Conservation (phyloP, 1,140 invertebrate genomes). For the Pogonus chalceus region DNA sequence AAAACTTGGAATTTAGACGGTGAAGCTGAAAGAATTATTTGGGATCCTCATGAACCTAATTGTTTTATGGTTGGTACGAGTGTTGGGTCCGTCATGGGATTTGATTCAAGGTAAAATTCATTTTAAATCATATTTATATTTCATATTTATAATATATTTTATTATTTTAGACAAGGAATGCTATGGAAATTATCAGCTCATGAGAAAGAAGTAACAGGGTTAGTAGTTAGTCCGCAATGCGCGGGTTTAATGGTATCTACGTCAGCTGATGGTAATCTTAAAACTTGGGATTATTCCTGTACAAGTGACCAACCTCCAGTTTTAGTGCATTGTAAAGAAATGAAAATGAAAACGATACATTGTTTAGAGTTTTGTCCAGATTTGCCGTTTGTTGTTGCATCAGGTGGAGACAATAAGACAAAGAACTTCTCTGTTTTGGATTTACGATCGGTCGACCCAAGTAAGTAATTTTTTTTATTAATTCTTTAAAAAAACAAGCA, state of each 20-base stretch:
- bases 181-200: slow-evolving; percentile 74
- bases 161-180: slow-evolving; percentile 35
- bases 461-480: slow-evolving; percentile 34
- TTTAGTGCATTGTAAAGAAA: slow-evolving; percentile 41
- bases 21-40: slow-evolving; percentile 82
- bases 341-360: slow-evolving; percentile 59
- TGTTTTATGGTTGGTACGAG: slow-evolving; percentile 70
- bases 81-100: slow-evolving; percentile 65
- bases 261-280: slow-evolving; percentile 61
- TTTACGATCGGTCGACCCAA: slow-evolving; percentile 52
- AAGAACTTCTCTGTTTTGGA: slow-evolving; percentile 69
- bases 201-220: slow-evolving; percentile 68
- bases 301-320: slow-evolving; percentile 16
- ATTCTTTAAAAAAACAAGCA: neutral
- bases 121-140: neutral
- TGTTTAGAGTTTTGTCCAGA: slow-evolving; percentile 69
- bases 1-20: slow-evolving; percentile 61
- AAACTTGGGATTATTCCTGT: slow-evolving; percentile 62
- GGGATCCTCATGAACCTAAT: slow-evolving; percentile 67
- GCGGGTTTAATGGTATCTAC: slow-evolving; percentile 60
- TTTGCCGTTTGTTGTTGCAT: slow-evolving; percentile 63
- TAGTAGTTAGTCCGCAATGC: slow-evolving; percentile 55
- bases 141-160: neutral
- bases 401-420: slow-evolving; percentile 75
- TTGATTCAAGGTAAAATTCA: slow-evolving; percentile 54